phyloP scores from a whole-genome alignment of 2,888 invertebrate species.

The Elmis aenea region DNA sequence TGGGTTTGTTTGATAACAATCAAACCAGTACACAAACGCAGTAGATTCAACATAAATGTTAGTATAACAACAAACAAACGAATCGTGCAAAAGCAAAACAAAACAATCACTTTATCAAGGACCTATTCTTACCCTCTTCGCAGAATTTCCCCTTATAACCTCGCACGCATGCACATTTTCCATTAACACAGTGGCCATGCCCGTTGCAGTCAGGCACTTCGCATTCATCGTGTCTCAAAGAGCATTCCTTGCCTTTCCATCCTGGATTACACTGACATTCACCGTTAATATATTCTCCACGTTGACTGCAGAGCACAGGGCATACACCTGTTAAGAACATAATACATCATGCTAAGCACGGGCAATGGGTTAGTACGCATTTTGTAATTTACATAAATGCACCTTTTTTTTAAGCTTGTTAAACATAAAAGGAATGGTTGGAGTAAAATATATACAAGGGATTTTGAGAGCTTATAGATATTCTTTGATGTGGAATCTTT shows the following conservation, averaged over 20 bases:
- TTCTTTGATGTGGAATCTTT: too few relatives aligned
- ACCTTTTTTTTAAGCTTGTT: not conserved
- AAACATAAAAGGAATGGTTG: too few relatives aligned
- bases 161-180: conserved; percentile 88
- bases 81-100: conserved; percentile 2
- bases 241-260: conserved; percentile 98
- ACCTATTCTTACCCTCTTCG: conserved; percentile 63
- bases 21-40: too few relatives aligned
- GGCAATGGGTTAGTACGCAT: conserved; percentile 13
- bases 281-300: conserved; percentile 94
- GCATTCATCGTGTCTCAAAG: conserved; percentile 90
- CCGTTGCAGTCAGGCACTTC: conserved; percentile 95
- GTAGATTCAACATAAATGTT: too few relatives aligned
- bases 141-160: conserved; percentile 96
- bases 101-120: too few relatives aligned
- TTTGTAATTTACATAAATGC: not conserved
- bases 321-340: conserved; percentile 69
- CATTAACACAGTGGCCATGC: conserved; percentile 93
- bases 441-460: too few relatives aligned
- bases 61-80: not conserved
- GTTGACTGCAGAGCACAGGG: conserved; percentile 93
- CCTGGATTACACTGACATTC: conserved; percentile 96
- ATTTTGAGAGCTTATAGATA: too few relatives aligned
- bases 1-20: too few relatives aligned
- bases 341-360: conserved; percentile 28